Evolutionary conservation across 2,113 vertebrate species (phyloP), one percentile per base, ranked within the genome.

Genomic region (Hippocampus guttulatus): DNA sequence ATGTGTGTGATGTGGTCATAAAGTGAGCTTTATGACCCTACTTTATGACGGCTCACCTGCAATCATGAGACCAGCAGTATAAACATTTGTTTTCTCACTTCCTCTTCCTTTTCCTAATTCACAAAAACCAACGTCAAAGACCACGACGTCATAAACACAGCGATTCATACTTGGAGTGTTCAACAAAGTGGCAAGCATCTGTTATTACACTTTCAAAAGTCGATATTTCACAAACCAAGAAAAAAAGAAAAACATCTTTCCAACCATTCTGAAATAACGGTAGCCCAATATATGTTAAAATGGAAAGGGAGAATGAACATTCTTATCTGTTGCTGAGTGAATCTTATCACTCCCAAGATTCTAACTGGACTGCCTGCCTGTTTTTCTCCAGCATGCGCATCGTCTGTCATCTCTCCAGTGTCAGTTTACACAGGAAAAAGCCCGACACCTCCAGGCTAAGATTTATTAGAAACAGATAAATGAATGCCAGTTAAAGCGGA

Each of bases 391-490:
- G 58, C 61, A 45, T 66, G 71, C 52, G 67, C 78, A 83, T 33
- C 65, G 75, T 76, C 58, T 70, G 73, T 71, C 75, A 68, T 79
- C 74, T 77, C 62, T 73, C 67, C 54, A 23, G 57, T 78, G 80
- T 76, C 33, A 12, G 58, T 81, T 79, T 80, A 80, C 62, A 64
- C 76, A 85, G 77, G 63, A 82, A 83, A 76, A 83, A 85, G 86
- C 85, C 78, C 86, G 85, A 90, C 84, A 78, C 76, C 84, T 81
- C 83, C 82, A 76, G 89, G 87, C 71, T 76, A 77, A 75, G 84
- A 79, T 85, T 88, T 83, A 87, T 75, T 72, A 73, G 79, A 77
- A 88, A 83, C 55, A 85, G 84, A 88, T 86, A 73, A 85, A 85
- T 15, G 49, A 72, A 85, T 83, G 73, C 47, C 27, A 66, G 72